Evolutionary conservation across 2,113 vertebrate genomes (phyloP).

Genomic region (Psittacus erithacus): DNA sequence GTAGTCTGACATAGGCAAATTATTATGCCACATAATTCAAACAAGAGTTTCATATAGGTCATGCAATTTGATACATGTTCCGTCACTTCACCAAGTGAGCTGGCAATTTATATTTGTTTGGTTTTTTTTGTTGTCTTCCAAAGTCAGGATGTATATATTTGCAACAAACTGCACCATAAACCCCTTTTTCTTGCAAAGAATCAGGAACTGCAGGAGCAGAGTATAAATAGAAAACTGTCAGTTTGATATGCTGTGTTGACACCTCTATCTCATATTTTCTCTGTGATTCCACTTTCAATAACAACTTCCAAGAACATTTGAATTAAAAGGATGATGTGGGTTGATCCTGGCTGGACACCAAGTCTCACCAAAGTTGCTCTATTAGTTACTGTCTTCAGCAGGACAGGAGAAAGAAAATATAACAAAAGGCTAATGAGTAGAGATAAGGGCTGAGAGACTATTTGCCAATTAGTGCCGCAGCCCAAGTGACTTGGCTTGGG

Average conservation of each 20-base stretch:
- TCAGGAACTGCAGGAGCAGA: neutral
- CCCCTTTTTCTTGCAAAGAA: neutral
- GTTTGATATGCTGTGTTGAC: neutral
- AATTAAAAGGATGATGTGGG: neutral
- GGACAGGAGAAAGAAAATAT: neutral
- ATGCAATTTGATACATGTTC: neutral
- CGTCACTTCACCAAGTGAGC: neutral
- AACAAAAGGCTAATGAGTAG: neutral
- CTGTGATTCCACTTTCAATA: neutral
- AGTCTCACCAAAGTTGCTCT: neutral
- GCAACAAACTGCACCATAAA: neutral
- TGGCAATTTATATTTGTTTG: neutral
- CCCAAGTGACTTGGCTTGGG: neutral
- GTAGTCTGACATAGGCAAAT: slow-evolving; percentile 2
- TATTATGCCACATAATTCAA: slow-evolving; percentile 1
- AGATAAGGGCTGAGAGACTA: neutral
- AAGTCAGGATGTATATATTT: neutral
- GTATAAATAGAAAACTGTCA: neutral
- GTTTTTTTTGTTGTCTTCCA: neutral
- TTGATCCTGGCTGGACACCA: neutral
- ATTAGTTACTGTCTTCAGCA: neutral
- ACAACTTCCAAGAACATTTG: neutral
- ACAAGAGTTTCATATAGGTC: neutral
- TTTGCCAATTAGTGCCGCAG: neutral
- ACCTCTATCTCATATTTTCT: neutral